These are phyloP conservation scores for Syndactyla subalaris DNA, from an alignment of 2,797 vertebrate species.

Conservation along the genomic window DNA sequence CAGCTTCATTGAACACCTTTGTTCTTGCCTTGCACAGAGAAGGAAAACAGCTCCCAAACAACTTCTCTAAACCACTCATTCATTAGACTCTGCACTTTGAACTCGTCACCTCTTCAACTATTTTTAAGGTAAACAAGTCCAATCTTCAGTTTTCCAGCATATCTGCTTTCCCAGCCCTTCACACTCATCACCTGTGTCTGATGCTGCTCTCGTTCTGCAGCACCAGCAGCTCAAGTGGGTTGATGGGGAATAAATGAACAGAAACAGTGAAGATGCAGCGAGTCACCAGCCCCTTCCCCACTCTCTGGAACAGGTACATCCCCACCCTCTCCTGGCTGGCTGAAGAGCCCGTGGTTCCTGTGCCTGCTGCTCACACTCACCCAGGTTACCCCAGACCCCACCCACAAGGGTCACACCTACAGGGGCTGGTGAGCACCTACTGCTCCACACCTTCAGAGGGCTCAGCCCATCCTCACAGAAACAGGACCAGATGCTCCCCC, in stretches of 20 bases:
- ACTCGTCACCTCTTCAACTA: not conserved
- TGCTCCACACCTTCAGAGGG: not conserved
- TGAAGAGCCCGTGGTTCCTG: not conserved
- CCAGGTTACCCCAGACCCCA: not conserved
- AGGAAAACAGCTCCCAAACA: slow-evolving; percentile 33
- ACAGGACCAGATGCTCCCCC: not conserved
- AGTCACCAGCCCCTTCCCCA: not conserved
- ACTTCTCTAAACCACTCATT: not conserved
- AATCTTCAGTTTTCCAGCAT: not conserved
- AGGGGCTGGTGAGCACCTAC: not conserved
- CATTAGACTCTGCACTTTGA: not conserved
- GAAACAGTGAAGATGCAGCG: not conserved
- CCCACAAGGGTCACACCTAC: not conserved
- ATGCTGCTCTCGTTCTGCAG: not conserved
- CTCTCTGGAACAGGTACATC: not conserved
- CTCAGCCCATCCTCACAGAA: not conserved
- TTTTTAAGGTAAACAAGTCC: slow-evolving; percentile 1
- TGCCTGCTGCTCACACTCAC: not conserved
- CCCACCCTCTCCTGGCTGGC: not conserved
- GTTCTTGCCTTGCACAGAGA: not conserved
- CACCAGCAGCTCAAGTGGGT: not conserved
- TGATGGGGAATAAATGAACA: not conserved
- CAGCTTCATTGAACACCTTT: slow-evolving; percentile 47
- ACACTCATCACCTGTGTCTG: not conserved
- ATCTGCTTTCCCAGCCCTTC: not conserved